Base-by-base conservation (phyloP, 2,797 vertebrate species). In the Luscinia luscinia region DNA sequence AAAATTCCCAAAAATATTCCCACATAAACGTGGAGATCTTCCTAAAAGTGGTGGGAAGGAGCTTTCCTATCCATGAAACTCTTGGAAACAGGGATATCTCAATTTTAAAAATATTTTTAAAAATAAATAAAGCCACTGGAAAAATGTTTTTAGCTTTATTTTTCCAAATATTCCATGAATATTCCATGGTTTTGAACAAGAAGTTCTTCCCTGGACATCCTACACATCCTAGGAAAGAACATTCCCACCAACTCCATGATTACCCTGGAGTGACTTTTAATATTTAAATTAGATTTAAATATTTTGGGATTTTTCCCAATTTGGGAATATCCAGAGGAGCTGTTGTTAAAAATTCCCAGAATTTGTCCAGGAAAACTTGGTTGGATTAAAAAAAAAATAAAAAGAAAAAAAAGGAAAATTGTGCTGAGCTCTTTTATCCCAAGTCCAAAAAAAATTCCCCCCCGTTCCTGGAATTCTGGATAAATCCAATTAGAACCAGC, bases 171-270 rank as follows among this genome's bases (percentile, higher is more conserved):
- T 59, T 67, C 54, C 27, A n/a, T 30, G 30, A 34, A 57, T 34
- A 41, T 21, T 64, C 23, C 1, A 2, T 1, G 0, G 14, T 45
- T 66, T 48, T 40, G 15, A 57, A 45, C 14, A n/a, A 43, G 15
- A 34, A 41, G 23, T 40, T 77, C 14, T 84, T 78, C 32, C 28
- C 24, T 43, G 41, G 26, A 26, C n/a, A 49, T 36, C 54, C 2
- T 7, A 15, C 38, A 17, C 8, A 11, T n/a, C 63, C 61, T 45
- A 38, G 41, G 2, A 14, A 38, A 66, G 45, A 70, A 8, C 15
- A 68, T 28, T 49, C 27, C 15, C 30, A 38, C 22, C 24, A 48
- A 17, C 15, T 73, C 38, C 18, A 41, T 36, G 18, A 63, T 61
- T 58, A 41, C 21, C 28, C 23, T 58, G 34, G 45, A 55, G 43